Base-by-base conservation (phyloP, 2,113 vertebrate genomes). In the Sylvietta virens region DNA sequence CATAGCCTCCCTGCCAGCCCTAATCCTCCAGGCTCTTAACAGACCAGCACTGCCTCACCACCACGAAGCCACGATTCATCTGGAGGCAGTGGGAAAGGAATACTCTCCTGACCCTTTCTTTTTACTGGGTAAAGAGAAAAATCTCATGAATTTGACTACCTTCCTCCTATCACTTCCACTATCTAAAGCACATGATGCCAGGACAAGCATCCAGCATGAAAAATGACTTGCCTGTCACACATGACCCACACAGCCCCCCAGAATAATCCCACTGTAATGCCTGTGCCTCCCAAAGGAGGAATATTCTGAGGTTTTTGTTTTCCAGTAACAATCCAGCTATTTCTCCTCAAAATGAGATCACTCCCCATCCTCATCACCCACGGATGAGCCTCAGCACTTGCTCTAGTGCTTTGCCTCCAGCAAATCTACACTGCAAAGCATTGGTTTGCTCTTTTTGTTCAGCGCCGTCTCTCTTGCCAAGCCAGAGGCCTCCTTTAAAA, bases 11-110 rank as follows among this genome's bases (percentile, higher is more conserved):
- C 73, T 35, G 74, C 57, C 82, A 97, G 54, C 91, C 92, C 66
- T 91, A 94, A 86, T 95, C 96, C 96, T 81, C 12, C 37, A 89
- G 90, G 84, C 96, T 97, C 97, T 96, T 91, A 96, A 95, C 92
- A 97, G 95, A 88, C 90, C 26, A 45, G 74, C 33, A 27, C 92
- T 90, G 94, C 95, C 71, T 96, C 92, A 84, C 79, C 23, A 21
- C 95, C 4, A 1, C 1, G 1, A 84, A 95, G 64, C 71, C 85
- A 76, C 3, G 23, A 79, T 97, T 91, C 66, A 62, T 97, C 94
- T 86, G 82, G 65, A 95, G 91, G 67, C 31, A 65, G 71, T 65
- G 82, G 86, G 82, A 73, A 94, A 79, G 82, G 83, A 95, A 88
- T 79, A 78, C 64, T 91, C 66, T 66, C 58, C 65, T 48, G 83